Conservation (phyloP, 2,113 vertebrate genomes). For the Perognathus longimembris region DNA sequence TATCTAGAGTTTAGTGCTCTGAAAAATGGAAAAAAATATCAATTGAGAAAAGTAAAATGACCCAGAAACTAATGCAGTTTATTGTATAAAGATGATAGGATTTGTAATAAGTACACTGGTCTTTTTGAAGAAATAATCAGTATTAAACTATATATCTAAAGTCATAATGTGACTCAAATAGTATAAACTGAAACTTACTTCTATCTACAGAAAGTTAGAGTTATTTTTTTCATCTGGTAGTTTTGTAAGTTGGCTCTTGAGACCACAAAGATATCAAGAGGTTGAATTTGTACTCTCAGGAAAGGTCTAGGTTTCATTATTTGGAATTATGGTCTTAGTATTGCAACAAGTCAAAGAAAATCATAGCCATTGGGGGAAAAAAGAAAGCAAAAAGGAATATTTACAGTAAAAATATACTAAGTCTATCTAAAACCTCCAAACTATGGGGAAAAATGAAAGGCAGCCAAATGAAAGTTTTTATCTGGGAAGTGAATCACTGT, state of each 20-base stretch:
- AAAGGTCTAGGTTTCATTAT: background rate
- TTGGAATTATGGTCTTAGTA: background rate
- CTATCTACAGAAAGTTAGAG: constrained; percentile 16
- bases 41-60: constrained; percentile 6
- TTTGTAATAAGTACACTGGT: background rate
- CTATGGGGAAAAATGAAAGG: background rate
- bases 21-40: constrained; percentile 8
- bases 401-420: background rate
- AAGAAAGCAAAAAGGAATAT: background rate
- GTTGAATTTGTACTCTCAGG: background rate
- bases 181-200: background rate
- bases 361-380: background rate
- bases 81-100: background rate
- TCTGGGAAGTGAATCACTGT: background rate
- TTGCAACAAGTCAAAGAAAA: background rate
- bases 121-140: background rate
- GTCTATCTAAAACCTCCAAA: background rate
- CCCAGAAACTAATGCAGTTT: background rate
- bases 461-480: background rate
- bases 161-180: background rate
- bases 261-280: background rate
- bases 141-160: constrained; percentile 27
- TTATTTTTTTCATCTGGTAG: background rate
- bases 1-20: background rate
- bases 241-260: background rate